Conservation (phyloP, 2,888 invertebrate species). For the Amphipyra berbera region DNA sequence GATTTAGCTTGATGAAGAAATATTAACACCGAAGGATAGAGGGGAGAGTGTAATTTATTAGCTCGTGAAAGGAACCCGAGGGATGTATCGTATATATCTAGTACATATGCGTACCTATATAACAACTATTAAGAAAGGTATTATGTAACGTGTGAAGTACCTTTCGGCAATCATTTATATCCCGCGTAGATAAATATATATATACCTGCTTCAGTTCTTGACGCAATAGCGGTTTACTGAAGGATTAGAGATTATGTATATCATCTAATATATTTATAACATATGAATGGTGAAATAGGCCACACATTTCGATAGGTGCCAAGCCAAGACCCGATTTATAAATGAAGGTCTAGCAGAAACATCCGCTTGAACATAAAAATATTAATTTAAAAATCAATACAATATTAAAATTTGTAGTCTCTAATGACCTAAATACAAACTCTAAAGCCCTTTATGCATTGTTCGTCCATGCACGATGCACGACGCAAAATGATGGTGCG, state of each 20-base stretch:
- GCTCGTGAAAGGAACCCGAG: conserved; percentile 33
- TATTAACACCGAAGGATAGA: conserved; percentile 44
- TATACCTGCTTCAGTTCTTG: conserved; percentile 5
- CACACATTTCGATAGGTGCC: no score
- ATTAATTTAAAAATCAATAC: no score
- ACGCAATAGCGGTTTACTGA: conserved; percentile 33
- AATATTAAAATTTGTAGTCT: no score
- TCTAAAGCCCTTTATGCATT: no score
- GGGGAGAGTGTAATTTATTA: conserved; percentile 45
- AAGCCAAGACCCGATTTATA: no score
- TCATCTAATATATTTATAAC: no score
- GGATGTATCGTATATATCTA: conserved; percentile 5
- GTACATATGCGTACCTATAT: conserved; percentile 1
- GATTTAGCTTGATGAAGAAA: conserved; percentile 42
- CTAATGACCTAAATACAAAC: no score
- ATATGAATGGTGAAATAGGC: no score
- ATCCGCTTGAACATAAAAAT: no score
- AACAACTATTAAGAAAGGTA: conserved; percentile 8
- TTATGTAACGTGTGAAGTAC: conserved; percentile 21
- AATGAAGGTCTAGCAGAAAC: no score
- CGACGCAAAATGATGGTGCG: no score
- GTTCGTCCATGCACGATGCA: no score
- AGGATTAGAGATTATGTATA: background rate
- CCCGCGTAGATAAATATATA: conserved; percentile 26
- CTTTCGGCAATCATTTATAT: conserved; percentile 36